A percentile compares a stretch with the other conserved stretches of the same genome.
Evolutionary conservation across 2,113 vertebrate species (phyloP).

Genomic region (Bothrops jararaca): DNA sequence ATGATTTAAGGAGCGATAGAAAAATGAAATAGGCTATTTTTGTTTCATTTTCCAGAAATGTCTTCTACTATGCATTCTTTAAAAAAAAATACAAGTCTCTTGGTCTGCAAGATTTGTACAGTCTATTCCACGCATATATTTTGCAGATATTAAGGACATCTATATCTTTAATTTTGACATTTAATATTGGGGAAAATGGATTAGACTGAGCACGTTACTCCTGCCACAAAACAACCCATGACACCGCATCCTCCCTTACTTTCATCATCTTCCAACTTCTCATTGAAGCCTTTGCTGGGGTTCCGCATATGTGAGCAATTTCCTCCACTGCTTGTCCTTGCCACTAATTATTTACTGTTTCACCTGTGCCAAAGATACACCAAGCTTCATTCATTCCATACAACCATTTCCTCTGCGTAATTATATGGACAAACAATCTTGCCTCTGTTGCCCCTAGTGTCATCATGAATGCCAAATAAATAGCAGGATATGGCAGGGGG

Average conservation of each 20-base stretch:
- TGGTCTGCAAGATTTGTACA: background rate
- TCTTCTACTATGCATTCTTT: background rate
- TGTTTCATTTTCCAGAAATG: background rate
- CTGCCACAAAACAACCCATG: background rate
- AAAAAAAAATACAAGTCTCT: background rate
- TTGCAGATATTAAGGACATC: background rate
- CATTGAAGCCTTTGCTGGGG: background rate
- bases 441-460: background rate
- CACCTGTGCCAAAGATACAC: background rate
- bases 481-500: background rate
- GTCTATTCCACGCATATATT: background rate
- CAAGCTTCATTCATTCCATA: background rate
- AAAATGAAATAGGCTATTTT: background rate
- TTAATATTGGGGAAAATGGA: background rate
- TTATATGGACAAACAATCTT: background rate
- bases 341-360: background rate
- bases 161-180: constrained; percentile 12
- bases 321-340: constrained; percentile 11
- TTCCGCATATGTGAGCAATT: constrained; percentile 17
- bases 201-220: constrained; percentile 1
- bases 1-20: background rate
- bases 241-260: background rate
- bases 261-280: constrained; percentile 1
- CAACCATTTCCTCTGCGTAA: constrained; percentile 21
- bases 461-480: background rate